Percentiles rank a stretch among this genome's conserved stretches.
Evolutionary conservation across 2,113 vertebrate genomes (phyloP).

Genomic region (Pachyramphus minor): DNA sequence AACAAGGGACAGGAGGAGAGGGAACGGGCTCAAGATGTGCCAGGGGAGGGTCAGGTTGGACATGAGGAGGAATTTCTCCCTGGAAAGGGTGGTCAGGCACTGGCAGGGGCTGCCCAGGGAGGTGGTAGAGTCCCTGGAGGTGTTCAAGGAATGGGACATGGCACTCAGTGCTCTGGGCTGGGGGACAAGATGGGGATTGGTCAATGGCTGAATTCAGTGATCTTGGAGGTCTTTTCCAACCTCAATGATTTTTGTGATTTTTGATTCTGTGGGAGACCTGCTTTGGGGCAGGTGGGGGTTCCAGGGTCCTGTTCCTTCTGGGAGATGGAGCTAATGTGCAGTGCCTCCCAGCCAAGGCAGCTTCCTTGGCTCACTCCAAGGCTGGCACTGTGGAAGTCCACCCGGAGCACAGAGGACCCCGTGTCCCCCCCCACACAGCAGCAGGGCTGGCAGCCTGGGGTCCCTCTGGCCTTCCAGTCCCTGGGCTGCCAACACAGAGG

Average conservation of each 20-base stretch:
- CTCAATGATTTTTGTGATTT: too few species aligned
- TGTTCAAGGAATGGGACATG: background rate
- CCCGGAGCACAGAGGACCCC: background rate
- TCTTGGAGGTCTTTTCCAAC: rapidly evolving
- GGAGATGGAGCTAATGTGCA: background rate
- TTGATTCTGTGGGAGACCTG: background rate
- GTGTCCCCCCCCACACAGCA: rapidly evolving
- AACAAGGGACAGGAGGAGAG: background rate
- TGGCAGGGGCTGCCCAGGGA: background rate
- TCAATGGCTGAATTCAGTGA: rapidly evolving
- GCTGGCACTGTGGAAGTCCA: rapidly evolving
- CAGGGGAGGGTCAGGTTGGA: background rate
- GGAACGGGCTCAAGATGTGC: background rate
- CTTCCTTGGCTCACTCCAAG: background rate
- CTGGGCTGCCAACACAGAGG: background rate
- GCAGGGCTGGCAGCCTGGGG: background rate
- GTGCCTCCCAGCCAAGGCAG: background rate
- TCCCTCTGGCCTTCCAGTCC: background rate
- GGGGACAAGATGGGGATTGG: rapidly evolving
- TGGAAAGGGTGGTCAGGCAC: background rate
- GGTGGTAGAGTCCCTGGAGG: background rate
- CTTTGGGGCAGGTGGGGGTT: background rate
- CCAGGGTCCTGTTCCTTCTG: background rate
- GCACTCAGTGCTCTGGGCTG: background rate
- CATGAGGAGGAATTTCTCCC: background rate